Evolutionary conservation across 1,140 invertebrate genomes (phyloP).

Genomic region (Saccostrea glomerata): DNA sequence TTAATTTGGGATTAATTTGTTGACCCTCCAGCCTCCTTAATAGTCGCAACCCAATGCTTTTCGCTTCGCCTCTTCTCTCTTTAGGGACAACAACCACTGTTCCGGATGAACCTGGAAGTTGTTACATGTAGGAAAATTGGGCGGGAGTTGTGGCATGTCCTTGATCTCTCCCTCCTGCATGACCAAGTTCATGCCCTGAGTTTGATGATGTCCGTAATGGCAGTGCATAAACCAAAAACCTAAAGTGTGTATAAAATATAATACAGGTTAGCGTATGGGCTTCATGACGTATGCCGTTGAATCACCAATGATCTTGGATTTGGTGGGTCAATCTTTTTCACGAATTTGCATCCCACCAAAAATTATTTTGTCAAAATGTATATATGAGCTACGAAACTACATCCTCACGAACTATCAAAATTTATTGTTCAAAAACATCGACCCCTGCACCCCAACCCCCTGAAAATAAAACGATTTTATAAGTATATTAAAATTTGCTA

Average conservation of each 20-base stretch:
- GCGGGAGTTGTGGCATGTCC: slow-evolving; percentile 76
- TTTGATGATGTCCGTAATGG: slow-evolving; percentile 93
- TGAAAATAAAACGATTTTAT: no score
- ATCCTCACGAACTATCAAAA: no score
- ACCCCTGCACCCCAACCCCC: no score
- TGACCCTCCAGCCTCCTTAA: no score
- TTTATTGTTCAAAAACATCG: no score
- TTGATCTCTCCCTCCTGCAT: slow-evolving; percentile 84
- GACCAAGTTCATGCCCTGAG: slow-evolving; percentile 92
- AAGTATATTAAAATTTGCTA: slow-evolving; percentile 74
- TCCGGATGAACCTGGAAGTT: neutral
- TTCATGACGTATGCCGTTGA: neutral
- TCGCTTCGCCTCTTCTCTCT: neutral
- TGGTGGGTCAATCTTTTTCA: no score
- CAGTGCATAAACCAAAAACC: slow-evolving; percentile 94
- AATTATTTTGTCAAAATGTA: no score
- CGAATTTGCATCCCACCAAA: no score
- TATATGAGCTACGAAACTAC: no score
- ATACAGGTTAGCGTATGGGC: neutral
- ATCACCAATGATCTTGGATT: no score
- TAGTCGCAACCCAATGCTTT: no score
- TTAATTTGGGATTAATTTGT: no score
- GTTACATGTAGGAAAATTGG: slow-evolving; percentile 76
- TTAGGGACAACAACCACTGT: neutral
- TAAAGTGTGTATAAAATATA: neutral